Percentiles rank a stretch among this genome's conserved stretches.
Conservation (phyloP, 2,888 invertebrate genomes). For the Epirrhoe alternata region DNA sequence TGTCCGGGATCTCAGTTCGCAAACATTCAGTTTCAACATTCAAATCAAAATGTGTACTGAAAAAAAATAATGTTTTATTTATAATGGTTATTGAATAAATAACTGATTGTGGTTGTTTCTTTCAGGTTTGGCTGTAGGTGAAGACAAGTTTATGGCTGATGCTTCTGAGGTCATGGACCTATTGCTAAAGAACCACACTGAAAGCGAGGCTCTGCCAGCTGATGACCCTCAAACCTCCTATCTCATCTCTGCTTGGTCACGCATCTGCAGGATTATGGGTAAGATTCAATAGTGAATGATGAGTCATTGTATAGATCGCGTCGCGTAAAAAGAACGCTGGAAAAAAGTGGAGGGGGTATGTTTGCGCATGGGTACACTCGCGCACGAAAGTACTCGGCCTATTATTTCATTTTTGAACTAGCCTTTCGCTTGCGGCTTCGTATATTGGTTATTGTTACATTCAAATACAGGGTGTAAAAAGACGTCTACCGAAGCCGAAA, state of each 20-base stretch:
- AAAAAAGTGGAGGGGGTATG: too few species aligned
- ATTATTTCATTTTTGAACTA: too few species aligned
- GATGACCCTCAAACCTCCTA: conserved; percentile 99
- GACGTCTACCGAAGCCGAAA: too few species aligned
- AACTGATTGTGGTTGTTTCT: conserved; percentile 5
- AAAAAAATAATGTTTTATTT: too few species aligned
- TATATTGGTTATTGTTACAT: too few species aligned
- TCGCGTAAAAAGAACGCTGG: too few species aligned
- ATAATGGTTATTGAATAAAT: neutral
- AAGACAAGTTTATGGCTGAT: conserved; percentile 94
- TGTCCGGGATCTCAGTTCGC: conserved; percentile 36
- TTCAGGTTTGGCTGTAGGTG: conserved; percentile 89
- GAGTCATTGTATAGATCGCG: too few species aligned
- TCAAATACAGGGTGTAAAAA: too few species aligned
- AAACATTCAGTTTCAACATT: conserved; percentile 15
- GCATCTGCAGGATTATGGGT: conserved; percentile 97
- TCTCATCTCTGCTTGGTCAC: conserved; percentile 99
- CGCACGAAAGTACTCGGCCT: too few species aligned
- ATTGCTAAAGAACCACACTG: conserved; percentile 94
- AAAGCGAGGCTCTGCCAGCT: conserved; percentile 92
- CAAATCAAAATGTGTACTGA: neutral
- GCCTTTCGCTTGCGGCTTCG: too few species aligned
- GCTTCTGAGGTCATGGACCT: conserved; percentile 98
- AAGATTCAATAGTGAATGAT: conserved; percentile 9
- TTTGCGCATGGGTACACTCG: too few species aligned